Conservation (phyloP, 2,888 invertebrate genomes). For the Pardosa pseudoannulata region DNA sequence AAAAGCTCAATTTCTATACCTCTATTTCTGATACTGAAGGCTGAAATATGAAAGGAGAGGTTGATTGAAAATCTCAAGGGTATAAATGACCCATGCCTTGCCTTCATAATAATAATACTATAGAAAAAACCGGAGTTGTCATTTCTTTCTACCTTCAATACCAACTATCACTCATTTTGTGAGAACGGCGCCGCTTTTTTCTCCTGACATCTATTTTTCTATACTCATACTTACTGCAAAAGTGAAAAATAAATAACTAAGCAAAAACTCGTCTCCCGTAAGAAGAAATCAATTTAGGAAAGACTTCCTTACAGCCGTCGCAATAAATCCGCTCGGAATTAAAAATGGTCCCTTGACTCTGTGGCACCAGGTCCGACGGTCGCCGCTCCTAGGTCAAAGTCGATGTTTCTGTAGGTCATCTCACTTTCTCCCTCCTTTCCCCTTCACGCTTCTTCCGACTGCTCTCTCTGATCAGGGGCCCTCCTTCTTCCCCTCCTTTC, state of each 20-base stretch:
- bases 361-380: constrained; percentile 63
- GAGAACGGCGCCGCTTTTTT: constrained; percentile 25
- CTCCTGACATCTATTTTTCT: constrained; percentile 31
- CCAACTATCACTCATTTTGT: constrained; percentile 53
- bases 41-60: background rate
- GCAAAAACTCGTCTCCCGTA: constrained; percentile 33
- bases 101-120: constrained; percentile 40
- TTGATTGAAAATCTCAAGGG: constrained; percentile 50
- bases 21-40: background rate
- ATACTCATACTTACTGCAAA: constrained; percentile 47
- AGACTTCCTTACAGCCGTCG: constrained; percentile 47
- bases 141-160: constrained; percentile 47
- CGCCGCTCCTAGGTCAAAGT: constrained; percentile 58
- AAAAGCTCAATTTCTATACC: background rate
- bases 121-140: constrained; percentile 33
- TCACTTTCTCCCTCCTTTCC: constrained; percentile 41
- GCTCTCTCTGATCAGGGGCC: constrained; percentile 29
- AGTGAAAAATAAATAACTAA: constrained; percentile 55
- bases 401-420: constrained; percentile 64
- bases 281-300: constrained; percentile 70
- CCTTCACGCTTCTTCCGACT: constrained; percentile 34
- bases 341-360: constrained; percentile 63
- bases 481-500: constrained; percentile 28
- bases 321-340: constrained; percentile 65
- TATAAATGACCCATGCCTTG: constrained; percentile 31